phyloP scores from a whole-genome alignment of 2,888 invertebrate species.

The Caenorhabditis japonica region DNA sequence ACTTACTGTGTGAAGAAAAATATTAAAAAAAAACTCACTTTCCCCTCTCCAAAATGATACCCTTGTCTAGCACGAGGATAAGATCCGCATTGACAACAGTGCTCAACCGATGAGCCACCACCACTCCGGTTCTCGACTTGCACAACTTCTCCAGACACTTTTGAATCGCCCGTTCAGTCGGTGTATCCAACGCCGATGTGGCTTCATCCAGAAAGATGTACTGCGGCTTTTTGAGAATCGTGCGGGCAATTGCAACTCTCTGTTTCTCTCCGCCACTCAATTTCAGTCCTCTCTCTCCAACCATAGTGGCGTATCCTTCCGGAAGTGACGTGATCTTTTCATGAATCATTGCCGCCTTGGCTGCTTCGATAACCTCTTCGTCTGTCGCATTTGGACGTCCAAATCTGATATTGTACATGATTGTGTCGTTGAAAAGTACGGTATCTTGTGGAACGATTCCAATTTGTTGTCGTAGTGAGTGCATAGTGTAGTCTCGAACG shows the following conservation, averaged over 20 bases:
- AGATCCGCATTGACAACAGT: conserved; percentile 94
- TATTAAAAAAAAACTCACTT: conserved; percentile 82
- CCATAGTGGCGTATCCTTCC: conserved; percentile 81
- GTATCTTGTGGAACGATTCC: conserved; percentile 81
- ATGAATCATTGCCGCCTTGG: conserved; percentile 93
- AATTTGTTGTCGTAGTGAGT: conserved; percentile 79
- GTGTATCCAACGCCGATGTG: conserved; percentile 90
- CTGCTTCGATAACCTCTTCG: conserved; percentile 89
- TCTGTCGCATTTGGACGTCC: conserved; percentile 86
- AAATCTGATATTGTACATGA: conserved; percentile 88
- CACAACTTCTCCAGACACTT: conserved; percentile 82
- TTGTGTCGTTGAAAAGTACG: conserved; percentile 77
- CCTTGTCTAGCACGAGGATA: conserved; percentile 91
- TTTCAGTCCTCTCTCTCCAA: conserved; percentile 93
- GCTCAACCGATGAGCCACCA: conserved; percentile 90
- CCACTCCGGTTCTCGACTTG: conserved; percentile 88
- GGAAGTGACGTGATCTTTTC: conserved; percentile 91
- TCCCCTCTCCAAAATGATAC: conserved; percentile 91
- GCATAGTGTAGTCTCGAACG: conserved; percentile 75
- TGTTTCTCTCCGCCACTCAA: conserved; percentile 98
- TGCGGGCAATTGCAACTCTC: conserved; percentile 94
- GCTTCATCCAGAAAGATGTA: conserved; percentile 92
- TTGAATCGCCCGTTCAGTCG: conserved; percentile 92
- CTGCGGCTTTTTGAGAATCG: conserved; percentile 90
- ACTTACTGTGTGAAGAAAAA: too few relatives aligned